Evolutionary conservation across 2,888 invertebrate species (phyloP).

Genomic region (Leucozona laternaria): DNA sequence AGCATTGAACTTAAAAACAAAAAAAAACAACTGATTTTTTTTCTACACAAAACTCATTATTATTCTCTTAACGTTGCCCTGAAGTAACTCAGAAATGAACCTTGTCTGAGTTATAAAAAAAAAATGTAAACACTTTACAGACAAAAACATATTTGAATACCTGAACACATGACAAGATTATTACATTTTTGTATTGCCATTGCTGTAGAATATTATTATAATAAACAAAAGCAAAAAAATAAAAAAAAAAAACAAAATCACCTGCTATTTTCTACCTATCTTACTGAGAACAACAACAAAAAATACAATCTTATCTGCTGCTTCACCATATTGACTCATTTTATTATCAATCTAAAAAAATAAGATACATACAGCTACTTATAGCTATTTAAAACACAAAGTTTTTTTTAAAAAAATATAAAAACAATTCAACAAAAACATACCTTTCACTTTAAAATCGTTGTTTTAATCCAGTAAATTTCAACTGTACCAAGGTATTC

Average conservation of each 20-base stretch:
- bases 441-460: constrained; percentile 58
- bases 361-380: neutral
- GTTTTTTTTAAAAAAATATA: neutral
- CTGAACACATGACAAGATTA: constrained; percentile 26
- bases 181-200: constrained; percentile 8
- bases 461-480: constrained; percentile 41
- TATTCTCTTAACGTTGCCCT: constrained; percentile 42
- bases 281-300: neutral
- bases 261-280: constrained; percentile 7
- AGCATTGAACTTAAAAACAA: neutral
- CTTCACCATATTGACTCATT: constrained; percentile 4
- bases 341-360: neutral
- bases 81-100: constrained; percentile 34
- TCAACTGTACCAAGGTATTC: neutral
- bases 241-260: neutral
- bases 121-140: constrained; percentile 47
- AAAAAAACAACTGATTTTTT: neutral
- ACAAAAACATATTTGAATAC: constrained; percentile 38
- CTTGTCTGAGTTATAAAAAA: constrained; percentile 33
- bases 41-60: constrained; percentile 11
- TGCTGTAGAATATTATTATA: neutral
- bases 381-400: neutral
- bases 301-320: constrained; percentile 24
- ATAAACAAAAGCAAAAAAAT: neutral
- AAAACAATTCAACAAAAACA: neutral